Evolutionary conservation across 2,888 invertebrate genomes (phyloP).

Genomic region (Anoplius nigerrimus): DNA sequence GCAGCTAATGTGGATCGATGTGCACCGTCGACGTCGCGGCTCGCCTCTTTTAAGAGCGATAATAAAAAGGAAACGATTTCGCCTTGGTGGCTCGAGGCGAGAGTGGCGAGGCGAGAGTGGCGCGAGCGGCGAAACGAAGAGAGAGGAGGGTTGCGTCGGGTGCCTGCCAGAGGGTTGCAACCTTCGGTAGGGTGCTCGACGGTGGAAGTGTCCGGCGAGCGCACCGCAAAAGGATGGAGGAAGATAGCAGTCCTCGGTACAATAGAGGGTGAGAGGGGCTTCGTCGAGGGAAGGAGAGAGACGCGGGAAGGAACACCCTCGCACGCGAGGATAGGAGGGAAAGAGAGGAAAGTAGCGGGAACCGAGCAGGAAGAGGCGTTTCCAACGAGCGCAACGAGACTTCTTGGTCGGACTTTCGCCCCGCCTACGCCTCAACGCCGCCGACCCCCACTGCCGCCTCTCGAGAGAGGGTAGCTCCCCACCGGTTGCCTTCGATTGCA

Average conservation of each 20-base stretch:
- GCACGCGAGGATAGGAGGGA: background rate
- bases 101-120: no score
- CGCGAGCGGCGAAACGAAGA: background rate
- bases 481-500: conserved; percentile 20
- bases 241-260: background rate
- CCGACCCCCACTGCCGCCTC: conserved; percentile 38
- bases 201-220: background rate
- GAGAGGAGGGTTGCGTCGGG: conserved; percentile 20
- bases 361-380: conserved; percentile 61
- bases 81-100: conserved; percentile 33
- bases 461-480: conserved; percentile 41
- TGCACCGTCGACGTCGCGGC: conserved; percentile 58
- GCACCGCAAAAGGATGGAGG: conserved; percentile 22
- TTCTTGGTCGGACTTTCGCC: conserved; percentile 62
- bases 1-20: conserved; percentile 72
- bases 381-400: conserved; percentile 54
- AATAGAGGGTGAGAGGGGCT: background rate
- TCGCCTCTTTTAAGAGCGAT: conserved; percentile 64
- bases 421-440: conserved; percentile 62
- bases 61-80: conserved; percentile 73
- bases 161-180: conserved; percentile 13
- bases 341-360: conserved; percentile 36
- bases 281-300: conserved; percentile 1
- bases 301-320: background rate
- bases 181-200: background rate